Conservation (phyloP, 2,888 invertebrate species). For the Melanostoma mellinum region DNA sequence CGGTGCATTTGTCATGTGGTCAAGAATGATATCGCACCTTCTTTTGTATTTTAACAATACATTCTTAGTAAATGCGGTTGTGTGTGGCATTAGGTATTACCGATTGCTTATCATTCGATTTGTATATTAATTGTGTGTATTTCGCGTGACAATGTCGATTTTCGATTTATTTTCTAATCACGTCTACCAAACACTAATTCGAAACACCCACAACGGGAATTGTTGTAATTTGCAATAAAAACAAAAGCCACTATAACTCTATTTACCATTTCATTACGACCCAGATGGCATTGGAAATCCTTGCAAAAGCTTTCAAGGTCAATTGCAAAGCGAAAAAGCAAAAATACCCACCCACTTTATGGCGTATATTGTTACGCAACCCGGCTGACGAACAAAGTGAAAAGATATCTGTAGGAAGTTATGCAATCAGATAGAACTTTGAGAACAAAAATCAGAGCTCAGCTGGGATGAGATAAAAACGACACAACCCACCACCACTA, state of each 20-base stretch:
- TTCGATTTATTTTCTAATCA: constrained; percentile 1
- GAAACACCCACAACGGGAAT: background rate
- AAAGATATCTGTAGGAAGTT: constrained; percentile 23
- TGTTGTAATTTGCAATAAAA: background rate
- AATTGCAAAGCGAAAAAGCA: constrained; percentile 24
- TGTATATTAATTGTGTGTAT: background rate
- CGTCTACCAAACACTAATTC: constrained; percentile 14
- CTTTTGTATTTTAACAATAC: too few relatives aligned
- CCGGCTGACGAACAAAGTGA: constrained; percentile 52
- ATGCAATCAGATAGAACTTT: constrained; percentile 40
- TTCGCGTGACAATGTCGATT: constrained; percentile 7
- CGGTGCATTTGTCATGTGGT: too few relatives aligned
- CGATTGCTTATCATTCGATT: background rate
- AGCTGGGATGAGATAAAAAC: constrained; percentile 25
- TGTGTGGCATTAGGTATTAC: background rate
- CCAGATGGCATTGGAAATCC: constrained; percentile 26
- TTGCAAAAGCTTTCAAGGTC: constrained; percentile 35
- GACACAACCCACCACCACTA: constrained; percentile 12
- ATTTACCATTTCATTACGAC: background rate
- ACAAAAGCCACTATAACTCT: background rate
- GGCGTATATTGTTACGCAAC: constrained; percentile 51
- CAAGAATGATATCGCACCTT: too few relatives aligned
- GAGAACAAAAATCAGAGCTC: constrained; percentile 13
- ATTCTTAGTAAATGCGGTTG: background rate
- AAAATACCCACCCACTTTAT: constrained; percentile 46